These are phyloP conservation scores for Kryphioiulus occultus DNA, from an alignment of 2,888 invertebrate species.

Conservation along the genomic window DNA sequence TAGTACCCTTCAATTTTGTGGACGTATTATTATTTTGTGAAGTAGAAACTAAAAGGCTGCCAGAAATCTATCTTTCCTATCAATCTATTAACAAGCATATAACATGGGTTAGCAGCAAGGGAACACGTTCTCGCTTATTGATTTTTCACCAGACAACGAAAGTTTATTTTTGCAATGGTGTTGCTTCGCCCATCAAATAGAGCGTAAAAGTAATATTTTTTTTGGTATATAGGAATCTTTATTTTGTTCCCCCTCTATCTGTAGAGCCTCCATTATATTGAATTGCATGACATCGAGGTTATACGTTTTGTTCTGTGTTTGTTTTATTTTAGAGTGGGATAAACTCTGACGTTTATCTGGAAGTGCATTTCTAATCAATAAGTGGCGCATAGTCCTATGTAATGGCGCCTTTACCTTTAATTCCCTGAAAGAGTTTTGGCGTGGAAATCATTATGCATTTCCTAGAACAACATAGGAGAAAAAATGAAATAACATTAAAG, in stretches of 20 bases:
- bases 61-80: not conserved
- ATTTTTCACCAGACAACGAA: not conserved
- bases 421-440: conserved; percentile 3
- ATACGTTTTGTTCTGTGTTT: not conserved
- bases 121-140: conserved; percentile 24
- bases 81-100: conserved; percentile 9
- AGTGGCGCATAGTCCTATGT: not conserved
- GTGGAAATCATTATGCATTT: not conserved
- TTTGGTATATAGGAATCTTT: not conserved
- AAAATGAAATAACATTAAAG: conserved; percentile 7
- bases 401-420: conserved; percentile 2
- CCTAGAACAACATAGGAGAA: not conserved
- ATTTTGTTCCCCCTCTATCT: not conserved
- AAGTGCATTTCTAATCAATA: conserved; percentile 16
- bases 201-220: conserved; percentile 15
- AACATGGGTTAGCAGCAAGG: not conserved
- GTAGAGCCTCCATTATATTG: not conserved
- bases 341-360: not conserved
- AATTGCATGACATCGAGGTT: not conserved
- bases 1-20: not conserved
- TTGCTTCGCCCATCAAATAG: not conserved
- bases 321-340: not conserved
- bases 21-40: not conserved
- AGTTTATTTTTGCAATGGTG: not conserved
- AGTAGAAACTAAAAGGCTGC: not conserved